A percentile compares a stretch with the other conserved stretches of the same genome.
Evolutionary conservation across 2,113 vertebrate genomes (phyloP).

Genomic region (Perognathus longimembris): DNA sequence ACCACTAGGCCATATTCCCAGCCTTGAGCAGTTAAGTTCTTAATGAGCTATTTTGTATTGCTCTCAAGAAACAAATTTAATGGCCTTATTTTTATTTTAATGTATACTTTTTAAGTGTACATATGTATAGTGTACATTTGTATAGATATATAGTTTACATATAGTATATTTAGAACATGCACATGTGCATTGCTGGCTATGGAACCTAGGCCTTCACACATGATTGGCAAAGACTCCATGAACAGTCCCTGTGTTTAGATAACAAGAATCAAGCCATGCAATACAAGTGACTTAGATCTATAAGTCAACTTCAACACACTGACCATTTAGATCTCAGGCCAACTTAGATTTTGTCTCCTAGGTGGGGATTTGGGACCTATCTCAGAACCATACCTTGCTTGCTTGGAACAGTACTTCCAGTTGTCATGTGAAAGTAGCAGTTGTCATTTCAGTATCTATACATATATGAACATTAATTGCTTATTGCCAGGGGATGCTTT

Average conservation of each 20-base stretch:
- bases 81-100: neutral
- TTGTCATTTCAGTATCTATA: neutral
- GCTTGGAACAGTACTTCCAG: neutral
- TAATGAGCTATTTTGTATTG: neutral
- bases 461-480: conserved; percentile 9
- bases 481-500: neutral
- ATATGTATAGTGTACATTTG: no score
- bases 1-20: no score
- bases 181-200: neutral
- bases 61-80: conserved; percentile 24
- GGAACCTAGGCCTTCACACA: neutral
- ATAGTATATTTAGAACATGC: no score
- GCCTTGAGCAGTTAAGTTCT: no score
- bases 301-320: neutral
- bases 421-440: conserved; percentile 30
- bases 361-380: neutral
- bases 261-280: neutral
- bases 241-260: neutral
- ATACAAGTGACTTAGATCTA: neutral
- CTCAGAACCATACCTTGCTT: neutral
- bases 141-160: no score
- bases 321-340: neutral
- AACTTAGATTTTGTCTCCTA: conserved; percentile 15
- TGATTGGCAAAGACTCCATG: neutral
- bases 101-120: neutral